phyloP scores from a whole-genome alignment of 2,113 vertebrate genomes.

The Halcyon senegalensis region DNA sequence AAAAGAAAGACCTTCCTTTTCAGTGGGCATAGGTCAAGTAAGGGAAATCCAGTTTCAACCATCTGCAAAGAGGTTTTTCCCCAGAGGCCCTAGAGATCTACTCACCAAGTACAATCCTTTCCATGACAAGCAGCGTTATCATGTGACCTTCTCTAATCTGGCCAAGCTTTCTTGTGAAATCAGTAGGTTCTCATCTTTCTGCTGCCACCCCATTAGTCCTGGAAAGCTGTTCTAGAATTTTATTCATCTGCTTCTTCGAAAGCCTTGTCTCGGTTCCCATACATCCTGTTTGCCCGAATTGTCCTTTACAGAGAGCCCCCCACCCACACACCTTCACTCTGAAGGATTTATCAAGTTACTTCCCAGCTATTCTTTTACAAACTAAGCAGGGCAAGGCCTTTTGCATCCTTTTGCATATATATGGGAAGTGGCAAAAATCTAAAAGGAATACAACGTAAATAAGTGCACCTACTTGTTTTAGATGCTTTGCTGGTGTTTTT shows the following conservation, averaged over 20 bases:
- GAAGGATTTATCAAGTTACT: background rate
- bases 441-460: background rate
- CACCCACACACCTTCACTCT: background rate
- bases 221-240: background rate
- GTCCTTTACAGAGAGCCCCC: background rate
- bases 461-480: background rate
- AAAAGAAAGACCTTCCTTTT: background rate
- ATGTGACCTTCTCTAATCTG: background rate
- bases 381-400: background rate
- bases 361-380: background rate
- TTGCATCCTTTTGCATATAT: background rate
- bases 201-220: background rate
- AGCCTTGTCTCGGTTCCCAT: background rate
- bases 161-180: background rate
- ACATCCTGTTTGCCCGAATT: background rate
- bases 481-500: background rate
- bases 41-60: background rate
- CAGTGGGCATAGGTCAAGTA: background rate
- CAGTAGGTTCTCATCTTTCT: background rate
- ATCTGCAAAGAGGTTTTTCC: background rate
- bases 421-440: background rate
- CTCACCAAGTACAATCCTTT: background rate
- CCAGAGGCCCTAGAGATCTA: background rate
- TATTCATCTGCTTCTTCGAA: background rate
- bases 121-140: background rate